Evolutionary conservation across 2,113 vertebrate species (phyloP), one percentile per base, ranked within the genome.

Genomic region (Lathamus discolor): DNA sequence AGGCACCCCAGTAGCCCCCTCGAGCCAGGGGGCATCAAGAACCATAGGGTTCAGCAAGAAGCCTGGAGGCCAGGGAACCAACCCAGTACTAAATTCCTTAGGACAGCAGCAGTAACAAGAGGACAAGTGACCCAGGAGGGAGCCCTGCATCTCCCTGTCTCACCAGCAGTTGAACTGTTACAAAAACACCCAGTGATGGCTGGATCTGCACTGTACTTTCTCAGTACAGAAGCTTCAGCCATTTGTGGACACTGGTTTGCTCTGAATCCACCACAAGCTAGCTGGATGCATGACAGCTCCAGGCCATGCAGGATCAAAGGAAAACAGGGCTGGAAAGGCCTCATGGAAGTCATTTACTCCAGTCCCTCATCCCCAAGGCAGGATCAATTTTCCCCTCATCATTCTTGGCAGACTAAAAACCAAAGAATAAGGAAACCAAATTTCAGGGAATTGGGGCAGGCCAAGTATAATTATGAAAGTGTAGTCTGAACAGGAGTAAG

Each of bases 111-210:
- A 76, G 61, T 10, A 31, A 39, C 4, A 18, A 77, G 39, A 35
- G 59, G 33, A 67, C 31, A 67, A 18, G 31, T 19, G 33, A 39
- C 17, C 23, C 67, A 69, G 29, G 8, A 51, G 12, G 55, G 10
- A 48, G 15, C 44, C 39, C 57, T 20, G 3, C 9, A 15, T 37
- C 27, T 31, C 54, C 25, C 48, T 20, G 7, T 73, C 63, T 80
- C 68, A 57, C 14, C 63, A 70, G 76, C 43, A 77, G 39, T 39
- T 39, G 27, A 31, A 6, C 13, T 2, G 1, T 15, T 20, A 29
- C 3, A 27, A 80, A 66, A 29, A 2, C 18, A 44, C 9, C 0
- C 0, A 61, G 41, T 4, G 31, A 44, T 3, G n/a, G 37, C 59
- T 59, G 63, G 79, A 67, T 41, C 51, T 54, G 49, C 51, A 6